A percentile compares a stretch with the other conserved stretches of the same genome.
Evolutionary conservation across 2,888 invertebrate genomes (phyloP).

Genomic region (Diadegma fenestrale): DNA sequence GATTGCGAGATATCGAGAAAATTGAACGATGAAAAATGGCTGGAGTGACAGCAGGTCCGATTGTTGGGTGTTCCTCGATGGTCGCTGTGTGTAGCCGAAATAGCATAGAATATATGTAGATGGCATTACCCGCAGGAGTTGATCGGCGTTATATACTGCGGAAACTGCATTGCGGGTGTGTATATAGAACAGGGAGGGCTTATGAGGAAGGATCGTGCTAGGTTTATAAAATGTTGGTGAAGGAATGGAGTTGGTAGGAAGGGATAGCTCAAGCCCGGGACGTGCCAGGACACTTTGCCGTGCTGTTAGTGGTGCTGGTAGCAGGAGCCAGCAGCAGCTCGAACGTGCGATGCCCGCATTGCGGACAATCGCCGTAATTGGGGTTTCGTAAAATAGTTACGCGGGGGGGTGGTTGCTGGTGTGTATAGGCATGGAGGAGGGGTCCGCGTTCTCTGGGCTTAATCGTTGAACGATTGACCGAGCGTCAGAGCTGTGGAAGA

Average conservation of each 20-base stretch:
- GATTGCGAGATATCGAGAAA: neutral
- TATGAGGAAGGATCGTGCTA: conserved; percentile 63
- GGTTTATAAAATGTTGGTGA: conserved; percentile 65
- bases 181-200: conserved; percentile 37
- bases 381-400: conserved; percentile 67
- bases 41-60: conserved; percentile 39
- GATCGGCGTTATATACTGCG: conserved; percentile 45
- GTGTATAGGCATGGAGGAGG: conserved; percentile 42
- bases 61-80: conserved; percentile 10
- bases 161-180: conserved; percentile 70
- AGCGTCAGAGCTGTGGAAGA: conserved; percentile 36
- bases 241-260: conserved; percentile 42
- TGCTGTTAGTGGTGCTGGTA: conserved; percentile 28
- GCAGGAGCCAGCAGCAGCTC: conserved; percentile 45
- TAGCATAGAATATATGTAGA: conserved; percentile 12
- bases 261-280: conserved; percentile 63
- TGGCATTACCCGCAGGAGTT: conserved; percentile 45
- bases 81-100: conserved; percentile 10
- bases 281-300: conserved; percentile 67
- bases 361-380: conserved; percentile 73
- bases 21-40: neutral
- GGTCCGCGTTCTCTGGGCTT: conserved; percentile 43
- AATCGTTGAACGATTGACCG: conserved; percentile 62
- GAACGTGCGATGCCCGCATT: conserved; percentile 73
- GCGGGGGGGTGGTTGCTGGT: conserved; percentile 45